phyloP scores from a whole-genome alignment of 2,797 vertebrate genomes.

The Pelobates cultripes region DNA sequence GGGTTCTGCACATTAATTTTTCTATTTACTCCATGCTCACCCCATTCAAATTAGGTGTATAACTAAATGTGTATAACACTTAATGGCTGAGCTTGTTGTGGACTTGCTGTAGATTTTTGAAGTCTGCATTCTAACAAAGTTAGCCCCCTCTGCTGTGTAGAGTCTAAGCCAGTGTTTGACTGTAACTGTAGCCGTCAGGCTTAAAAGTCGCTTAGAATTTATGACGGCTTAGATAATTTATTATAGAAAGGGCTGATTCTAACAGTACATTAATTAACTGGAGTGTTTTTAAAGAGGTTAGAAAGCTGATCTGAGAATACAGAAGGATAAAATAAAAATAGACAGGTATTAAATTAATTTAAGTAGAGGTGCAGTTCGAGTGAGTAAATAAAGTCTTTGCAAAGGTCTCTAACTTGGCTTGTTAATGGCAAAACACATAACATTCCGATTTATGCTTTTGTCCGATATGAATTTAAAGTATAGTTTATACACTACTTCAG shows the following conservation, averaged over 20 bases:
- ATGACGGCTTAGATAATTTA: slow-evolving; percentile 44
- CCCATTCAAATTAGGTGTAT: too few relatives aligned
- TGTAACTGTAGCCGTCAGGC: slow-evolving; percentile 21
- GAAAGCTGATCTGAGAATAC: slow-evolving; percentile 27
- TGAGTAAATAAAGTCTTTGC: slow-evolving; percentile 51
- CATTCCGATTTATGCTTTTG: slow-evolving; percentile 41
- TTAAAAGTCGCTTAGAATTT: slow-evolving; percentile 16
- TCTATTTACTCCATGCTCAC: too few relatives aligned
- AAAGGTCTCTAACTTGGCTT: slow-evolving; percentile 44
- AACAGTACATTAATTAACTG: slow-evolving; percentile 50
- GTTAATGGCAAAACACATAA: slow-evolving; percentile 33
- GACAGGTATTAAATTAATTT: slow-evolving; percentile 55
- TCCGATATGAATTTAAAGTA: slow-evolving; percentile 40
- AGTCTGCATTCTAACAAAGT: not conserved
- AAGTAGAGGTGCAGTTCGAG: slow-evolving; percentile 39
- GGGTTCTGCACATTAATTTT: too few relatives aligned
- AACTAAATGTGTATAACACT: too few relatives aligned
- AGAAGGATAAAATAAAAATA: slow-evolving; percentile 37
- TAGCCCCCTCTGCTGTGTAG: not conserved
- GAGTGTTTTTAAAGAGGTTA: slow-evolving; percentile 54
- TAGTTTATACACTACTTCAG: slow-evolving; percentile 18
- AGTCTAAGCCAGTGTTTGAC: slow-evolving; percentile 8
- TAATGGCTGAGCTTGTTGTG: too few relatives aligned
- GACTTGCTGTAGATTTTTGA: too few relatives aligned
- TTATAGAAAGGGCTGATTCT: slow-evolving; percentile 1